Conservation (phyloP, 2,888 invertebrate species). For the Ypsolopha sequella region DNA sequence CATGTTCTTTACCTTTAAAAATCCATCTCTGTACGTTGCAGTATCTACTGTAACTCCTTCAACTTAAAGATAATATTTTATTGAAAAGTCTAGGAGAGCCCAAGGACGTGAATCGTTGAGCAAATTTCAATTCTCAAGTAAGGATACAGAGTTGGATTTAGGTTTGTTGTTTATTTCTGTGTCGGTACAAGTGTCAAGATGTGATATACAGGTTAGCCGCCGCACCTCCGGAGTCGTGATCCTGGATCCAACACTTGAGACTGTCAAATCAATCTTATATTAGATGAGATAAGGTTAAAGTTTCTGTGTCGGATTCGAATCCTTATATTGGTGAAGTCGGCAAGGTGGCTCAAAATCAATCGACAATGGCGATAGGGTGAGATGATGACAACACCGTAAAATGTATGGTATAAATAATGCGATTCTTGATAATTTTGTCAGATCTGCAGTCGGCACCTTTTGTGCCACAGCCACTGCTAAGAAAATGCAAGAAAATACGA, state of each 20-base stretch:
- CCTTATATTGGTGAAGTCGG: conserved; percentile 13
- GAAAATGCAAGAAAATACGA: too few species aligned
- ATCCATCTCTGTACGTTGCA: background rate
- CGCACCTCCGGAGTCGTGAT: conserved; percentile 35
- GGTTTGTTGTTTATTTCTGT: conserved; percentile 1
- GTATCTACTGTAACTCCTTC: background rate
- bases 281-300: conserved; percentile 11
- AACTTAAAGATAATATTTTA: background rate
- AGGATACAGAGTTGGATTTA: conserved; percentile 4
- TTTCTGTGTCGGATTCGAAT: conserved; percentile 6
- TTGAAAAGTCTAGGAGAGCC: background rate
- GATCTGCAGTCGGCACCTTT: too few species aligned
- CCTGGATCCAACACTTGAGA: conserved; percentile 8
- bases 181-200: conserved; percentile 41
- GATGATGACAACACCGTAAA: conserved; percentile 28
- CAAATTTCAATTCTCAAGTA: conserved; percentile 7
- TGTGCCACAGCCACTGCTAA: too few species aligned
- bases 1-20: conserved; percentile 4
- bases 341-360: conserved; percentile 24
- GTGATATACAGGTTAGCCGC: conserved; percentile 49
- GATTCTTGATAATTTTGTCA: conserved; percentile 7
- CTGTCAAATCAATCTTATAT: conserved; percentile 11
- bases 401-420: conserved; percentile 19
- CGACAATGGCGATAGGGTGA: conserved; percentile 9
- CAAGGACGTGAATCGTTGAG: background rate